Evolutionary conservation across 2,888 invertebrate genomes (phyloP).

Genomic region (Phorcus lineatus): DNA sequence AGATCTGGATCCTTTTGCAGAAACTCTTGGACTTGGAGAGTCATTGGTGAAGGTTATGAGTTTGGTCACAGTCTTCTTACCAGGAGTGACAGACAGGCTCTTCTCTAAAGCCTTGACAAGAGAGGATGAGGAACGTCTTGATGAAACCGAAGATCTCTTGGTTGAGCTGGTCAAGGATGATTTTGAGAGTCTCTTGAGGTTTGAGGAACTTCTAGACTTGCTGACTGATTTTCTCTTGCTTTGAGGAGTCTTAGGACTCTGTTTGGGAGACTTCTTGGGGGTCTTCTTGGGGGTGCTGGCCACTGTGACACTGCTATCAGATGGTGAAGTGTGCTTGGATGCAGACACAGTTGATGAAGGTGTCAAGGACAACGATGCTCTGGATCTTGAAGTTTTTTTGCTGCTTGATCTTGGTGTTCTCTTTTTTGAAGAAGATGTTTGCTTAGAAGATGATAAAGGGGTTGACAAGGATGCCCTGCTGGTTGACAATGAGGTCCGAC

Average conservation of each 20-base stretch:
- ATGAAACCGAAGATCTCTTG: neutral
- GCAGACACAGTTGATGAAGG: too few relatives aligned
- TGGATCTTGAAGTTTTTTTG: too few relatives aligned
- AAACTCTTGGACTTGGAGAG: neutral
- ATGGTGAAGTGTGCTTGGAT: too few relatives aligned
- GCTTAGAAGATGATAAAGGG: too few relatives aligned
- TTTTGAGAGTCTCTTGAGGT: too few relatives aligned
- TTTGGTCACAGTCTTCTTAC: neutral
- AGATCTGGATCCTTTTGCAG: neutral
- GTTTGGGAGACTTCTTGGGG: neutral
- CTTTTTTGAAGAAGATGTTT: neutral
- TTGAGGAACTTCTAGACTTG: neutral
- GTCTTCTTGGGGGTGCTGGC: neutral
- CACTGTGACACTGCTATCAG: too few relatives aligned
- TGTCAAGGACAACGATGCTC: too few relatives aligned
- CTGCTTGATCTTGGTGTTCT: neutral
- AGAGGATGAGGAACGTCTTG: neutral
- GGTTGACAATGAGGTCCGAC: too few relatives aligned
- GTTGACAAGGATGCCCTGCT: too few relatives aligned
- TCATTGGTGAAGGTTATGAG: neutral
- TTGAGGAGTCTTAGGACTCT: neutral
- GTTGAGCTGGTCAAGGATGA: neutral
- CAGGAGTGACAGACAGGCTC: neutral
- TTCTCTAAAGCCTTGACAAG: neutral
- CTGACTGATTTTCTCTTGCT: neutral